Base-by-base conservation (phyloP, 1,140 invertebrate genomes). In the Bombus impatiens region DNA sequence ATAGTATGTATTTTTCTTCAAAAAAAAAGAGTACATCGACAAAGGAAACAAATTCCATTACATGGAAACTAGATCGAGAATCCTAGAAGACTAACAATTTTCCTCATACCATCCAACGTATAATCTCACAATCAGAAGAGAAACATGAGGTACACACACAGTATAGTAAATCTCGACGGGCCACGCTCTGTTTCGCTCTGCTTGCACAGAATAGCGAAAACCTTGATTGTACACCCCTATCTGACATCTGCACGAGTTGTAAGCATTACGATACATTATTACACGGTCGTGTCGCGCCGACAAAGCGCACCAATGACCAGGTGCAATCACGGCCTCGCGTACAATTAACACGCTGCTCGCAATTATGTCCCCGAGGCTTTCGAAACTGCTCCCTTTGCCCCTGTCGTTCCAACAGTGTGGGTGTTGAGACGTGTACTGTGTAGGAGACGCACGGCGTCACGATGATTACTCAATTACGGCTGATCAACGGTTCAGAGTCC, bases 181-280 rank as follows among this genome's bases (percentile, higher is more conserved):
- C 35, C 81, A 28, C 44, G 65, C 53, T 91, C 90, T 84, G 86
- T 89, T 91, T 78, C 82, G 87, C 90, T 91, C 90, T 89, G 86
- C 74, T 90, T 87, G 68, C 72, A 67, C 32, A 59, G 42, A 65
- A 76, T 35, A 68, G 74, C 76, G 89, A 91, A 91, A 91, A 88
- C 57, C 71, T n/a, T 22, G 65, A 77, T 88, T 68, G 44, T 35
- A 25, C 53, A 57, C 62, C 22, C 57, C 37, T 28, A 18, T 25
- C 32, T 32, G 6, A 28, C 12, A 53, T 35, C 35, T 53, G 68
- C n/a, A 65, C 67, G 42, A 28, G 40, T 57, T n/a, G 12, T n/a
- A 35, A 87, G 28, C 59, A 68, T 89, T 78, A 44, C 40, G 72
- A 79, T 86, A 76, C 25, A 65, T 88, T 86, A 89, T 74, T 89